Conservation (phyloP, 1,140 invertebrate species). For the Holcopasites calliopsidis region DNA sequence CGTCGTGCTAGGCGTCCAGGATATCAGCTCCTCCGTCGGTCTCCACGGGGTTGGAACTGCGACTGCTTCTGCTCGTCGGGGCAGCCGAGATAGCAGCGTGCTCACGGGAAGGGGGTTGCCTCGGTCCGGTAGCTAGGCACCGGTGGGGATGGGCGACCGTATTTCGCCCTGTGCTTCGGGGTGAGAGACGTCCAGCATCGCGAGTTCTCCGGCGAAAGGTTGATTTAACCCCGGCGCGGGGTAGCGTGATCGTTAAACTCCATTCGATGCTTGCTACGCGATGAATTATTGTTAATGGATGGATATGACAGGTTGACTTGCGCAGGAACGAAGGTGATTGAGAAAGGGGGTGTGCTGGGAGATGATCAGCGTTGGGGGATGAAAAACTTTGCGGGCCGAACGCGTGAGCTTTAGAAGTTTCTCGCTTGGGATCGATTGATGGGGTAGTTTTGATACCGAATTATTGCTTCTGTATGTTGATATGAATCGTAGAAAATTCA, state of each 20-base stretch:
- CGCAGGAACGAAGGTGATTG: not conserved
- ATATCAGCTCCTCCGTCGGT: slow-evolving; percentile 46
- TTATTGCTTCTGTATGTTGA: too few species aligned
- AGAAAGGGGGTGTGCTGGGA: too few species aligned
- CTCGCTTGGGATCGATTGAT: too few species aligned
- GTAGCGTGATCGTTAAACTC: slow-evolving; percentile 2
- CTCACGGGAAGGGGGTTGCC: slow-evolving; percentile 35
- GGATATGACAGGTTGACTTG: not conserved
- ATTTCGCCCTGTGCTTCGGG: slow-evolving; percentile 42
- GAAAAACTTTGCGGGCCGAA: too few species aligned
- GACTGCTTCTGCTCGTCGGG: slow-evolving; percentile 59
- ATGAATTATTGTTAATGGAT: not conserved
- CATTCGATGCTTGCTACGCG: not conserved
- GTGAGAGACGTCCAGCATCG: slow-evolving; percentile 20
- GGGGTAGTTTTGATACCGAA: too few species aligned
- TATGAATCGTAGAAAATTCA: too few species aligned
- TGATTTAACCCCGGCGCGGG: not conserved
- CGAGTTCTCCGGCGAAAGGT: not conserved
- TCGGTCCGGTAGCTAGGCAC: slow-evolving; percentile 62
- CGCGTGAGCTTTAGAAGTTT: too few species aligned
- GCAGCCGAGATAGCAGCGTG: slow-evolving; percentile 47
- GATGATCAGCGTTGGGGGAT: too few species aligned
- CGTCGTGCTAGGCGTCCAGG: slow-evolving; percentile 55
- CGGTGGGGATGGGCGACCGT: slow-evolving; percentile 33
- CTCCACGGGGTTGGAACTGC: slow-evolving; percentile 63